Evolutionary conservation across 2,797 vertebrate species (phyloP).

Genomic region (Propithecus perrieri): DNA sequence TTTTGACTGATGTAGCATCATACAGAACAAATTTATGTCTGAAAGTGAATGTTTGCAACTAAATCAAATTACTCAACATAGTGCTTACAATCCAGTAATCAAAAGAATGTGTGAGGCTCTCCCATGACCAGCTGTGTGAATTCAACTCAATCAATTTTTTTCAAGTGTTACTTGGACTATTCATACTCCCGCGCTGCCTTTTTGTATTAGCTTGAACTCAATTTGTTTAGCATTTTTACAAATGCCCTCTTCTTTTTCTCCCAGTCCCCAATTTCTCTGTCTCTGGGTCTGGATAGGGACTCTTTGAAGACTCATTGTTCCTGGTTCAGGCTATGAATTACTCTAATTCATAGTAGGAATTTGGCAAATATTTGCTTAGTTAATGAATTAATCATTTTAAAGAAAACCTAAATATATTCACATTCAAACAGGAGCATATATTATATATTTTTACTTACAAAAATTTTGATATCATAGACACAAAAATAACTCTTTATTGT

Average conservation of each 20-base stretch:
- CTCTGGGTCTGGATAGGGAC: not conserved
- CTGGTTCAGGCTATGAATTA: not conserved
- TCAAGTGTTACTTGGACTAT: not conserved
- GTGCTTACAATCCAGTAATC: not conserved
- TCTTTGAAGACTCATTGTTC: not conserved
- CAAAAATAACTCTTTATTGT: not conserved
- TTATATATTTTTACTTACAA: not conserved
- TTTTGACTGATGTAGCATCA: not conserved
- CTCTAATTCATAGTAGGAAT: not conserved
- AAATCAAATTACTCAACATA: not conserved
- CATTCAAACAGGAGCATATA: not conserved
- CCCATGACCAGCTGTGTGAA: not conserved
- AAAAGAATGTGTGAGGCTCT: not conserved
- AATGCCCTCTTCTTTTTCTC: not conserved
- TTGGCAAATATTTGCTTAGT: not conserved
- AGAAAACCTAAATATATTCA: not conserved
- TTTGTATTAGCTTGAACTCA: not conserved
- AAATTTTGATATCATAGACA: not conserved
- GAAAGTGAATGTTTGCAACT: not conserved
- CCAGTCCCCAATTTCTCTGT: not conserved
- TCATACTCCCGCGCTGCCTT: not conserved
- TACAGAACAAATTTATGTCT: not conserved
- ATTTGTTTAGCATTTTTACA: not conserved
- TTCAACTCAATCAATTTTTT: not conserved
- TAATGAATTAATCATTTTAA: slow-evolving; percentile 34